phyloP scores from a whole-genome alignment of 2,888 invertebrate species.

The Melipona bicolor region DNA sequence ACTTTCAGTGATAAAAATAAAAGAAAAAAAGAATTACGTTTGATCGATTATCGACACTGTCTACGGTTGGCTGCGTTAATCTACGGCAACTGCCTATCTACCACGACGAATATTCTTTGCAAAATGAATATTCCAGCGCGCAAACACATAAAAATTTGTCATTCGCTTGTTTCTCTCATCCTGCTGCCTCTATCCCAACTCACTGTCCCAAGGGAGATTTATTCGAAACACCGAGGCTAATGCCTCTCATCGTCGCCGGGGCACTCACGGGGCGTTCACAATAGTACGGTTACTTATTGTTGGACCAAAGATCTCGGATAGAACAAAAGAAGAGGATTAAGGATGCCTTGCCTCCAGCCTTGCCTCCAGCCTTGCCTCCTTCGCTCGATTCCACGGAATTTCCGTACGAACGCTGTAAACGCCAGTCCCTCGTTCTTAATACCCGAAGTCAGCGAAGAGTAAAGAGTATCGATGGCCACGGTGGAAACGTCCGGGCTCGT shows the following conservation, averaged over 20 bases:
- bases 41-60: constrained; percentile 4
- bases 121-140: not conserved
- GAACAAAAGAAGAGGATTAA: constrained; percentile 8
- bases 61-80: not conserved
- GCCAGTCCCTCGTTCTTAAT: constrained; percentile 12
- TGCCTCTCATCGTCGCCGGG: not conserved
- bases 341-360: not conserved
- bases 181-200: not conserved
- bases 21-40: not conserved
- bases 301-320: not conserved
- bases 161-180: not conserved
- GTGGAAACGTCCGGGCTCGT: constrained; percentile 36
- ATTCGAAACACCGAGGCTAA: not conserved
- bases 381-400: not conserved
- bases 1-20: no score
- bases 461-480: constrained; percentile 25
- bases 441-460: not conserved
- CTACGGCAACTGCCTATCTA: not conserved
- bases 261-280: not conserved
- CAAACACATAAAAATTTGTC: not conserved
- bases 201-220: not conserved
- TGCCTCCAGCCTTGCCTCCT: not conserved
- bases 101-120: no score
- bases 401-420: not conserved
- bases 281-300: not conserved